These are phyloP conservation scores for Tricholauxania praeusta DNA, from an alignment of 2,888 invertebrate genomes.

Conservation along the genomic window DNA sequence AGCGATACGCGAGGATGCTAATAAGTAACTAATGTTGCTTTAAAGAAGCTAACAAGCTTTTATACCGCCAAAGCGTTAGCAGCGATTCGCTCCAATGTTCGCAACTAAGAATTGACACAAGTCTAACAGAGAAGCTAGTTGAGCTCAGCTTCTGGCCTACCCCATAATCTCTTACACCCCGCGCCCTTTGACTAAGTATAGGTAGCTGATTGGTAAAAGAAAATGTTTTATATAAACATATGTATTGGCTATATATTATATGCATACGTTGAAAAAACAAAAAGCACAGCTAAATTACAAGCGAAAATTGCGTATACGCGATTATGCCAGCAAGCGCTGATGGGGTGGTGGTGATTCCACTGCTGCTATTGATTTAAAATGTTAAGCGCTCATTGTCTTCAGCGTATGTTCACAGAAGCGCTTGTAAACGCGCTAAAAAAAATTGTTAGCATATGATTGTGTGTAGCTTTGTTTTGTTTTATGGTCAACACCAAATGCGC, in stretches of 20 bases:
- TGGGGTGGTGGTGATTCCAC: background rate
- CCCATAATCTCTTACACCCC: background rate
- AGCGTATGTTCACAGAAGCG: background rate
- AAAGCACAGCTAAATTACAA: background rate
- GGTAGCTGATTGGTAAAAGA: background rate
- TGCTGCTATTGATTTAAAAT: conserved; percentile 9
- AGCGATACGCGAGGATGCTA: conserved; percentile 1
- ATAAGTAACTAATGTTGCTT: conserved; percentile 20
- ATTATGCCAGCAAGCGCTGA: background rate
- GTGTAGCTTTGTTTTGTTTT: background rate
- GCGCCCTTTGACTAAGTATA: background rate
- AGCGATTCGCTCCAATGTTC: background rate
- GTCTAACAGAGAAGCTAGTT: background rate
- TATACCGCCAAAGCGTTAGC: conserved; percentile 8
- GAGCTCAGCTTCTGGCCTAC: background rate
- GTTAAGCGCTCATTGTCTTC: conserved; percentile 7
- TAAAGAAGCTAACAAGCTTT: conserved; percentile 15
- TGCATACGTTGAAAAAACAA: background rate
- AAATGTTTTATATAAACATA: background rate
- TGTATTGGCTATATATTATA: background rate
- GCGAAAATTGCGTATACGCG: conserved; percentile 25
- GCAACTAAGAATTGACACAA: conserved; percentile 1
- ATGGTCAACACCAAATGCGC: no score
- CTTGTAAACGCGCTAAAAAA: background rate
- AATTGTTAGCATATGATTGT: conserved; percentile 4